These are phyloP conservation scores for Pachyramphus minor DNA, from an alignment of 2,113 vertebrate species.

Conservation along the genomic window DNA sequence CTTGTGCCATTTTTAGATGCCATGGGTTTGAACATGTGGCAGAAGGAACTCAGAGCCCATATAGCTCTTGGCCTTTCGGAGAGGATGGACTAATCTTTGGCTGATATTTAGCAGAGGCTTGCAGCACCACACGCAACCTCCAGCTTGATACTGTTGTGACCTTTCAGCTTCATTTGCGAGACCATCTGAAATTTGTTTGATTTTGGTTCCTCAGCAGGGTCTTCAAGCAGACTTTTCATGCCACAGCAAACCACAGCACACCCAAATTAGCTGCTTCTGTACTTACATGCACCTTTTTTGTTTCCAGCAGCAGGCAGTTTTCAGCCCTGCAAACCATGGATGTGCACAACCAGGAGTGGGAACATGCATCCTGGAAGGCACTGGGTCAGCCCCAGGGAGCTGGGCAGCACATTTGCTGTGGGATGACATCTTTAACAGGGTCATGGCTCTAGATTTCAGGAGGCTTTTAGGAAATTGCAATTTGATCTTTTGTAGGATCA, in stretches of 20 bases:
- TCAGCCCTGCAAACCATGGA: background rate
- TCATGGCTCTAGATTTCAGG: background rate
- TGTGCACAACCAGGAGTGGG: background rate
- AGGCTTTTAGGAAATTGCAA: background rate
- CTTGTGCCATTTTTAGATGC: background rate
- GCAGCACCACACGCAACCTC: background rate
- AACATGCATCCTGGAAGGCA: background rate
- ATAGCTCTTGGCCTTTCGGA: background rate
- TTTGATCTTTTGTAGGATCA: background rate
- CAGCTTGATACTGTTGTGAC: conserved; percentile 15
- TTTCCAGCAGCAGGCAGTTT: background rate
- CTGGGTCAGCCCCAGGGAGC: background rate
- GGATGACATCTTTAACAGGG: background rate
- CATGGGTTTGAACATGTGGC: rapidly evolving
- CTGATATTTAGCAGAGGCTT: conserved; percentile 59
- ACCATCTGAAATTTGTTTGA: conserved; percentile 8
- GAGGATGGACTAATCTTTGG: conserved; percentile 28
- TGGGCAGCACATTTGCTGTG: background rate
- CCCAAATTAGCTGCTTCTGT: background rate
- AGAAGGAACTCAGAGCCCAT: background rate
- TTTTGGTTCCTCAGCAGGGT: background rate
- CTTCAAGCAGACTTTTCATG: background rate
- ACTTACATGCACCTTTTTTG: background rate
- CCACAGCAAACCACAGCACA: rapidly evolving
- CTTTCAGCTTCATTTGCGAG: conserved; percentile 19